Conservation (phyloP, 2,797 vertebrate species). For the Xenentodon cancila region DNA sequence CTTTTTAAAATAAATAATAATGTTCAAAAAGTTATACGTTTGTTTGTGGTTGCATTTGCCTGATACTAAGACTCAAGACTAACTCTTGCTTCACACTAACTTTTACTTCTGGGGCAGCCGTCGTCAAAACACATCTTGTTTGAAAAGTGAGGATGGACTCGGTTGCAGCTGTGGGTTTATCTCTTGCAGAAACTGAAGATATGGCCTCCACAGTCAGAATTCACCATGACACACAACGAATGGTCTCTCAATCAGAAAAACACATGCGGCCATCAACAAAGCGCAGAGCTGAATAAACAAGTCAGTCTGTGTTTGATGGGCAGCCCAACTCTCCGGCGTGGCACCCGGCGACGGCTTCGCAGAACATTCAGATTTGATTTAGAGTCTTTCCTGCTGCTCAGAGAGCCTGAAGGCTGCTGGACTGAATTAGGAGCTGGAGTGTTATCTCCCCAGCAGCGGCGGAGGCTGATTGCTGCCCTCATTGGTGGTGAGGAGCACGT, state of each 20-base stretch:
- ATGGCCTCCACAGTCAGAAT: conserved; percentile 39
- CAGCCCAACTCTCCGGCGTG: conserved; percentile 45
- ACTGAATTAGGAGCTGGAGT: conserved; percentile 78
- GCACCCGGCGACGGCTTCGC: conserved; percentile 56
- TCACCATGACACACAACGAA: conserved; percentile 47
- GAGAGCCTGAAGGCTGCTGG: conserved; percentile 69
- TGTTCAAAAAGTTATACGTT: too few species aligned
- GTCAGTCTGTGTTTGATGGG: conserved; percentile 54
- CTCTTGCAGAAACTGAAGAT: conserved; percentile 12
- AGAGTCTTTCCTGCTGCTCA: conserved; percentile 64
- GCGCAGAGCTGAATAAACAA: conserved; percentile 65
- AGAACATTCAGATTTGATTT: conserved; percentile 69
- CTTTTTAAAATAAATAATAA: too few species aligned
- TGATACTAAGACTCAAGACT: too few species aligned
- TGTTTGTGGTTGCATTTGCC: too few species aligned
- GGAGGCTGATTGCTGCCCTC: conserved; percentile 76
- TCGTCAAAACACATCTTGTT: too few species aligned
- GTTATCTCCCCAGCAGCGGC: conserved; percentile 75
- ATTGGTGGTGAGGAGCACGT: conserved; percentile 77
- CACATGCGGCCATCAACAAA: conserved; percentile 57
- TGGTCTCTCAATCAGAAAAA: conserved; percentile 57
- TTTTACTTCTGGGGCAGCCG: too few species aligned
- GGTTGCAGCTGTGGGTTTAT: conserved; percentile 36
- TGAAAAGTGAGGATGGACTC: conserved; percentile 6
- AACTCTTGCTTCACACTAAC: too few species aligned